Base-by-base conservation (phyloP, 2,113 vertebrate genomes). In the Actinemys pallida region DNA sequence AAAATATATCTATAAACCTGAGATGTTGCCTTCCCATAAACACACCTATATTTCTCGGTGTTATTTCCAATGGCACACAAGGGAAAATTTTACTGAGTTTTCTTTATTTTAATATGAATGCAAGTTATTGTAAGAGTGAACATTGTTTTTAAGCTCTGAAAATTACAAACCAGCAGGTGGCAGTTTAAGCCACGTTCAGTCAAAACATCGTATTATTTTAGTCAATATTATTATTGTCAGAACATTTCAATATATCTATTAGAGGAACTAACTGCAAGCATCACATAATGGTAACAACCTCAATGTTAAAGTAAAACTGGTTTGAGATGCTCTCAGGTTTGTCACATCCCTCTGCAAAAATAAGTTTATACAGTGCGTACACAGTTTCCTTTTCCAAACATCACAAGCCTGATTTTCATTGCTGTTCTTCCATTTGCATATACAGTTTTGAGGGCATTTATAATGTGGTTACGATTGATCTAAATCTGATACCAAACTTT, bases 101-200 rank as follows among this genome's bases (percentile, higher is more conserved):
- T 65, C n/a, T 88, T 81, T 89, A 93, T 94, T 97, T 97, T 93
- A 92, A 92, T 96, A 92, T 88, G 91, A 96, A 97, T 92, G 83
- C 95, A 91, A 89, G 86, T 83, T 95, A 95, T 83, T 86, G 81
- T 57, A 96, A 93, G 85, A 93, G 87, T 45, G 92, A 96, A 92
- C 72, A 88, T 39, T 94, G 95, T 86, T 97, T 93, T 93, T 49
- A 96, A 93, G 96, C 72, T 79, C 91, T 91, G 92, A 94, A 95
- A 95, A 59, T 75, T 95, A 97, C 88, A 97, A 97, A 94, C 94
- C 95, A 98, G 97, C 85, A 98, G 96, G 98, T 97, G 94, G 98
- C 92, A 97, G 95, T 83, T 98, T 96, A 97, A 97, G 96, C 89
- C 98, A 97, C 88, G 88, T 81, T 97, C 97, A 95, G 86, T 90